phyloP scores from a whole-genome alignment of 1,140 invertebrate species.

The Monochamus saltuarius region DNA sequence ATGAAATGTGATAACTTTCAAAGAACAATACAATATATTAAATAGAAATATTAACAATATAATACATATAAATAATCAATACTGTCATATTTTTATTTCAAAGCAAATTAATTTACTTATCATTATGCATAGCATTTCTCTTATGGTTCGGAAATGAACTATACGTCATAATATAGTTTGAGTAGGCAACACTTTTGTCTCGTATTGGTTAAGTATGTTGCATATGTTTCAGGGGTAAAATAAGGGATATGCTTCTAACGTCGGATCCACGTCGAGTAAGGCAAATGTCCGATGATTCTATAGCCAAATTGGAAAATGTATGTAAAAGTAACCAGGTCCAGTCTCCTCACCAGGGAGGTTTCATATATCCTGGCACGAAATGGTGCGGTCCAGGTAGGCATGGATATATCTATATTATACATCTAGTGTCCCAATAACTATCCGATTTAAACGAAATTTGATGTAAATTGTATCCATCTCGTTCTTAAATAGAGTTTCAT shows the following conservation, averaged over 20 bases:
- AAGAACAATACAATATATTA: background rate
- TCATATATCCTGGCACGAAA: conserved; percentile 59
- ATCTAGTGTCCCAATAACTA: too few relatives aligned
- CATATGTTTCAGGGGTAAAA: conserved; percentile 54
- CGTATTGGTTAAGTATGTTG: too few relatives aligned
- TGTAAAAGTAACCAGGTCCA: conserved; percentile 53
- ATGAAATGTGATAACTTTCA: background rate
- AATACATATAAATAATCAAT: too few relatives aligned
- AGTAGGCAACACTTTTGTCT: too few relatives aligned
- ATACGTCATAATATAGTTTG: too few relatives aligned
- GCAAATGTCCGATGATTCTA: conserved; percentile 61
- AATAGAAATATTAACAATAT: conserved; percentile 2
- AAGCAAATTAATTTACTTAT: too few relatives aligned
- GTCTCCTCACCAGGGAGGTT: conserved; percentile 49
- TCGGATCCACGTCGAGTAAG: conserved; percentile 61
- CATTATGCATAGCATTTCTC: too few relatives aligned
- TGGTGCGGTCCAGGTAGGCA: conserved; percentile 66
- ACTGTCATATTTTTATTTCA: background rate
- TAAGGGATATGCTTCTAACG: conserved; percentile 60
- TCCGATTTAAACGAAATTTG: too few relatives aligned
- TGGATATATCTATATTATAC: too few relatives aligned
- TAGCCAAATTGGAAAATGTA: conserved; percentile 60
- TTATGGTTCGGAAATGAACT: too few relatives aligned
- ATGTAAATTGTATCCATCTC: too few relatives aligned
- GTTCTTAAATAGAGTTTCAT: too few relatives aligned